A percentile compares a stretch with the other conserved stretches of the same genome.
These are phyloP conservation scores for Ypsolopha scabrella DNA, from an alignment of 2,888 invertebrate genomes.

Conservation along the genomic window DNA sequence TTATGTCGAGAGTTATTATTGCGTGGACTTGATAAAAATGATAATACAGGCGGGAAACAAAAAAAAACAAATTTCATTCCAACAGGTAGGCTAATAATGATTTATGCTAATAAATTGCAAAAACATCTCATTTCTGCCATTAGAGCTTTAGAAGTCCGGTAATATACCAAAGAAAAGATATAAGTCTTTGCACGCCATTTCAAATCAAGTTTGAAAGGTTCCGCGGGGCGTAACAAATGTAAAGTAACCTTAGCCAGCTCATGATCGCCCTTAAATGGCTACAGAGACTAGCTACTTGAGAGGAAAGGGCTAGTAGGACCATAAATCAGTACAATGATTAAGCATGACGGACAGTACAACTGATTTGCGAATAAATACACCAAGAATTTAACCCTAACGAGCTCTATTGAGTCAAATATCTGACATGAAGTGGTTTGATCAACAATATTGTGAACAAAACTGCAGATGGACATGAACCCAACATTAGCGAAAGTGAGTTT, in stretches of 20 bases:
- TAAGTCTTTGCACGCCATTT: not conserved
- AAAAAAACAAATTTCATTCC: not conserved
- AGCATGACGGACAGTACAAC: conserved; percentile 45
- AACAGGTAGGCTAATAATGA: not conserved
- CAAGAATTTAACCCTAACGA: conserved; percentile 49
- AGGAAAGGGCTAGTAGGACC: conserved; percentile 5
- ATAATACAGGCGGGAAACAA: not conserved
- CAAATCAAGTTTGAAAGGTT: not conserved
- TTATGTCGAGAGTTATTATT: no score
- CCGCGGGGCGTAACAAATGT: conserved; percentile 9
- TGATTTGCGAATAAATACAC: conserved; percentile 36
- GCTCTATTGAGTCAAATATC: conserved; percentile 37
- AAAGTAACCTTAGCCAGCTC: conserved; percentile 10
- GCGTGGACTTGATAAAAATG: no score
- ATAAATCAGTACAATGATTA: conserved; percentile 45
- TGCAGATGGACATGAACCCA: not conserved
- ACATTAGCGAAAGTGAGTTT: not conserved
- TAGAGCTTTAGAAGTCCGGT: not conserved
- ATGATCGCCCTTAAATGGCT: conserved; percentile 14
- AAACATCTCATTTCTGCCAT: not conserved
- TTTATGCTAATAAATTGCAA: not conserved
- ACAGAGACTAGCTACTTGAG: conserved; percentile 11
- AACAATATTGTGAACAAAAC: conserved; percentile 4
- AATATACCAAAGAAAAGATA: no score
- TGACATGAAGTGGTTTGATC: conserved; percentile 6